Percentiles rank a stretch among this genome's conserved stretches.
These are phyloP conservation scores for Silurus aristotelis DNA, from an alignment of 2,797 vertebrate species.

Conservation along the genomic window DNA sequence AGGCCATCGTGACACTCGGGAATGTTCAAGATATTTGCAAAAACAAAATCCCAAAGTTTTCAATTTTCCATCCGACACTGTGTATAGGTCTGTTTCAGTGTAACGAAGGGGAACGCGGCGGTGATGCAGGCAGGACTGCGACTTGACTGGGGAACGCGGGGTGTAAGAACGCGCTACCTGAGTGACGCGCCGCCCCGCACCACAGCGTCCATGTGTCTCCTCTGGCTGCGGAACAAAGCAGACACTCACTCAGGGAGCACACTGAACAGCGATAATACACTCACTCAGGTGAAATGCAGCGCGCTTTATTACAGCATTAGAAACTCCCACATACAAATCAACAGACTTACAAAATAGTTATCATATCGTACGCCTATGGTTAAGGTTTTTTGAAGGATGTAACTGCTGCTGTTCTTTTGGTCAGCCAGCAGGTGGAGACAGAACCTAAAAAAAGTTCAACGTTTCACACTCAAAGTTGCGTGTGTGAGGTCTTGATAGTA, in stretches of 20 bases:
- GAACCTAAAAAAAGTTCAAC: slow-evolving; percentile 6
- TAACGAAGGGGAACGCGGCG: slow-evolving; percentile 33
- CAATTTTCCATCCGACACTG: slow-evolving; percentile 30
- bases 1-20: slow-evolving; percentile 76
- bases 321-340: neutral
- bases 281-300: neutral
- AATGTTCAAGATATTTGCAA: neutral
- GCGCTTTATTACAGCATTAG: neutral
- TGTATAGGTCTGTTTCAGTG: neutral
- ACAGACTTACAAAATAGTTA: neutral
- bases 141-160: neutral
- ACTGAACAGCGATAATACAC: neutral
- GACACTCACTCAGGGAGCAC: neutral
- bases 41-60: slow-evolving; percentile 57
- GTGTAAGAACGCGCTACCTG: slow-evolving; percentile 59
- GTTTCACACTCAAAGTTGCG: neutral
- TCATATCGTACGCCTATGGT: neutral
- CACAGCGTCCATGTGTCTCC: slow-evolving; percentile 42
- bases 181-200: slow-evolving; percentile 49
- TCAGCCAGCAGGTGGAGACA: slow-evolving; percentile 65
- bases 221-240: slow-evolving; percentile 8
- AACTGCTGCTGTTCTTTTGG: slow-evolving; percentile 39
- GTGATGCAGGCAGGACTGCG: slow-evolving; percentile 35
- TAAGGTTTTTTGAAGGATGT: neutral
- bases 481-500: too few species aligned